phyloP scores from a whole-genome alignment of 2,113 vertebrate genomes.

The Haemorhous mexicanus region DNA sequence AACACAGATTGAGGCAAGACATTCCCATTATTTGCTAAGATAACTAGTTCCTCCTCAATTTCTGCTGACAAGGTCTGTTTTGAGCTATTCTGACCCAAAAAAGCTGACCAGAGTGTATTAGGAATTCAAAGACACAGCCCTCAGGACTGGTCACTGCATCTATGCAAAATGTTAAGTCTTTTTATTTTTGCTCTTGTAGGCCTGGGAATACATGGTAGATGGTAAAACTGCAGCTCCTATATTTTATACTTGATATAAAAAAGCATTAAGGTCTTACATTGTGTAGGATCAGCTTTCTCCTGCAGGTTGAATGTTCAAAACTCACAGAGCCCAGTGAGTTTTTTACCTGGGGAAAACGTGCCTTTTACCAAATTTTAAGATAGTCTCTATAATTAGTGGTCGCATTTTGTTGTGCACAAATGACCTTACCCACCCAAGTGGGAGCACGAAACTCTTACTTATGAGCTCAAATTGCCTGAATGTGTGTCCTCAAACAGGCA shows the following conservation, averaged over 20 bases:
- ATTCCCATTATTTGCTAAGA: conserved; percentile 52
- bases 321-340: background rate
- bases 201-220: background rate
- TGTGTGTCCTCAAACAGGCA: background rate
- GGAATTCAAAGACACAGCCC: background rate
- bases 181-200: background rate
- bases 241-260: background rate
- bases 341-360: background rate
- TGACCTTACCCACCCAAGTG: conserved; percentile 31
- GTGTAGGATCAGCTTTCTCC: background rate
- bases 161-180: background rate
- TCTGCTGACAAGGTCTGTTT: conserved; percentile 56
- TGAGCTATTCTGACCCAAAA: conserved; percentile 9
- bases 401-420: conserved; percentile 16
- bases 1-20: conserved; percentile 15
- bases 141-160: background rate
- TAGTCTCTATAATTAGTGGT: conserved; percentile 56
- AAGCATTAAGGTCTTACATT: background rate
- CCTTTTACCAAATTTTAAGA: conserved; percentile 37
- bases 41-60: conserved; percentile 42
- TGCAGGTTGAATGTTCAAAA: background rate
- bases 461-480: conserved; percentile 8
- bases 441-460: background rate
- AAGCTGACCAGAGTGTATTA: conserved; percentile 8
- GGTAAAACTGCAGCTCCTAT: background rate